These are phyloP conservation scores for Fulica atra DNA, from an alignment of 2,113 vertebrate genomes.

Conservation along the genomic window DNA sequence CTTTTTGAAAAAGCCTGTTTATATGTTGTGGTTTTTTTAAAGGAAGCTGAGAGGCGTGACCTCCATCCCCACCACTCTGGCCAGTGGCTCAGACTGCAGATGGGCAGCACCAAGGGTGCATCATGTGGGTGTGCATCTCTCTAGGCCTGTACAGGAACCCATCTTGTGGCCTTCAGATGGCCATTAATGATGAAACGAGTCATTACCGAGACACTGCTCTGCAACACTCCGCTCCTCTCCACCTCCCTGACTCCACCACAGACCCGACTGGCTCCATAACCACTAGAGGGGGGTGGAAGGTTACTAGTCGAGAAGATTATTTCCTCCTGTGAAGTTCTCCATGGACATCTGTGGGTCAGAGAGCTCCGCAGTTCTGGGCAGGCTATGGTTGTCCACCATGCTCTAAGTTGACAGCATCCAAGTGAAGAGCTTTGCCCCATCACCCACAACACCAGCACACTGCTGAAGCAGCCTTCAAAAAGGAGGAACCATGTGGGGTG, in stretches of 20 bases:
- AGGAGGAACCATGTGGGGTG: rapidly evolving
- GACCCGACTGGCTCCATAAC: background rate
- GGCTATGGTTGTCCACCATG: background rate
- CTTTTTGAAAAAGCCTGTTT: background rate
- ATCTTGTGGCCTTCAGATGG: background rate
- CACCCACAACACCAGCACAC: rapidly evolving
- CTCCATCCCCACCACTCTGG: background rate
- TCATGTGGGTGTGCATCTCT: rapidly evolving
- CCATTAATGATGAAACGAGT: background rate
- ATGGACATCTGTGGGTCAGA: rapidly evolving
- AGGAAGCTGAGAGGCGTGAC: background rate
- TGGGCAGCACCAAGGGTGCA: background rate
- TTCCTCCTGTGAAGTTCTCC: background rate
- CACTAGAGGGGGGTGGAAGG: conserved; percentile 45
- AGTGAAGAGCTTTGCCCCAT: background rate
- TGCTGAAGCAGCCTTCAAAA: background rate
- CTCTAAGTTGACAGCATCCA: background rate
- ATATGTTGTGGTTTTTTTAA: background rate
- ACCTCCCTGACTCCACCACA: background rate
- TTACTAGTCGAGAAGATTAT: background rate
- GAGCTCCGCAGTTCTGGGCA: background rate
- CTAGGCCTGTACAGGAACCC: background rate
- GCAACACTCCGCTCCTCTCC: background rate
- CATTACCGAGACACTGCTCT: background rate
- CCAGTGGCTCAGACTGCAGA: background rate